Evolutionary conservation across 2,888 invertebrate genomes (phyloP).

Genomic region (Cheilosia grossa): DNA sequence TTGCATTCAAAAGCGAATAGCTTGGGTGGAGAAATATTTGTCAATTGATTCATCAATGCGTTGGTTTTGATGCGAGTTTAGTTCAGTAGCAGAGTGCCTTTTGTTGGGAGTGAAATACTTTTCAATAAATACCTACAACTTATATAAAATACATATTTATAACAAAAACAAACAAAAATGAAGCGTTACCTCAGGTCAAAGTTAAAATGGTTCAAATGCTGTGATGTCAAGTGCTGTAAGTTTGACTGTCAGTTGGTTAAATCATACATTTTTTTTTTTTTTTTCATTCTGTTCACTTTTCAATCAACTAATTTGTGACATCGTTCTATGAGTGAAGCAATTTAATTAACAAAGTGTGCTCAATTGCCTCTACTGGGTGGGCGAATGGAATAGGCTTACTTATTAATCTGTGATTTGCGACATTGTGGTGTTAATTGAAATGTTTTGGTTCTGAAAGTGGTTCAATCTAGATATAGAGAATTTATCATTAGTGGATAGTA

Average conservation of each 20-base stretch:
- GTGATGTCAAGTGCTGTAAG: slow-evolving; percentile 67
- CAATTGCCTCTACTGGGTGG: neutral
- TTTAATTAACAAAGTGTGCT: neutral
- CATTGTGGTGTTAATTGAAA: slow-evolving; percentile 2
- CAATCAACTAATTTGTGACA: neutral
- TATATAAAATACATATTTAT: slow-evolving; percentile 2
- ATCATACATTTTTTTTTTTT: neutral
- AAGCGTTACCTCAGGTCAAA: slow-evolving; percentile 64
- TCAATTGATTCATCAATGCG: slow-evolving; percentile 42
- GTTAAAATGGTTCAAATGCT: slow-evolving; percentile 63
- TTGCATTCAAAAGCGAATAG: slow-evolving; percentile 1
- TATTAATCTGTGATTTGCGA: slow-evolving; percentile 3
- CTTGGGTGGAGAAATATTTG: slow-evolving; percentile 32
- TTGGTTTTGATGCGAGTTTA: neutral
- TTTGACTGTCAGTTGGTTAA: neutral
- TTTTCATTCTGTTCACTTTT: neutral
- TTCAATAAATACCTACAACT: neutral
- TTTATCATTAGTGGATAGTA: no score
- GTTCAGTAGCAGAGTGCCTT: slow-evolving; percentile 14
- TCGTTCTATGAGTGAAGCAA: slow-evolving; percentile 3
- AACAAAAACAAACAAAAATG: slow-evolving; percentile 40
- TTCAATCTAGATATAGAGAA: neutral
- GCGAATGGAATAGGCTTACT: neutral
- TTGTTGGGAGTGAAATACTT: slow-evolving; percentile 1
- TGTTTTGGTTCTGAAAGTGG: neutral